Conservation (phyloP, 2,113 vertebrate species). For the Clarias macrocephalus region DNA sequence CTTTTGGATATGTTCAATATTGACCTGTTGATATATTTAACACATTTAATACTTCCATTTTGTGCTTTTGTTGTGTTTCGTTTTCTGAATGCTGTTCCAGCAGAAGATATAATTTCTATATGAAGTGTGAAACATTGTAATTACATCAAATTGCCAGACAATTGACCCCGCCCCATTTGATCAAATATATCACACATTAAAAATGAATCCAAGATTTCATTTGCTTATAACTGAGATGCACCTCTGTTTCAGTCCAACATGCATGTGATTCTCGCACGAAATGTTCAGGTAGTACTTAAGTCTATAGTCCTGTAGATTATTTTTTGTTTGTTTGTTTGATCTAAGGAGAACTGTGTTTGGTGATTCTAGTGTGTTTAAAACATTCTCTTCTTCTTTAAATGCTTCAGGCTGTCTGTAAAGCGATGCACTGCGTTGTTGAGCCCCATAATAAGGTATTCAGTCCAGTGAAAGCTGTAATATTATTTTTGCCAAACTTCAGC, state of each 20-base stretch:
- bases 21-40: not conserved
- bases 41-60: not conserved
- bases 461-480: conserved; percentile 3
- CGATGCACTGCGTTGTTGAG: conserved; percentile 74
- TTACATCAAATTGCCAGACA: not conserved
- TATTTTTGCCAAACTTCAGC: not conserved
- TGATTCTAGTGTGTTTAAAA: conserved; percentile 50
- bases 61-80: not conserved
- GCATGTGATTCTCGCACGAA: not conserved
- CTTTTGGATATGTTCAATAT: not conserved
- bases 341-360: conserved; percentile 25
- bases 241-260: not conserved
- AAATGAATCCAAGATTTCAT: not conserved
- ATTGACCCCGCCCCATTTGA: not conserved
- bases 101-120: not conserved
- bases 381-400: conserved; percentile 58
- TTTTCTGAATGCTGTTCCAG: not conserved
- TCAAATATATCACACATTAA: not conserved
- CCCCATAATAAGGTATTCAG: conserved; percentile 73
- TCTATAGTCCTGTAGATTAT: not conserved
- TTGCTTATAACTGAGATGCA: not conserved
- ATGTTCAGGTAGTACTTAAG: not conserved
- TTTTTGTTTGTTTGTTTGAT: not conserved
- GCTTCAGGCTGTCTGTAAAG: conserved; percentile 75
- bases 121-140: not conserved